Conservation (phyloP, 2,888 invertebrate genomes). For the Aporophyla nigra region DNA sequence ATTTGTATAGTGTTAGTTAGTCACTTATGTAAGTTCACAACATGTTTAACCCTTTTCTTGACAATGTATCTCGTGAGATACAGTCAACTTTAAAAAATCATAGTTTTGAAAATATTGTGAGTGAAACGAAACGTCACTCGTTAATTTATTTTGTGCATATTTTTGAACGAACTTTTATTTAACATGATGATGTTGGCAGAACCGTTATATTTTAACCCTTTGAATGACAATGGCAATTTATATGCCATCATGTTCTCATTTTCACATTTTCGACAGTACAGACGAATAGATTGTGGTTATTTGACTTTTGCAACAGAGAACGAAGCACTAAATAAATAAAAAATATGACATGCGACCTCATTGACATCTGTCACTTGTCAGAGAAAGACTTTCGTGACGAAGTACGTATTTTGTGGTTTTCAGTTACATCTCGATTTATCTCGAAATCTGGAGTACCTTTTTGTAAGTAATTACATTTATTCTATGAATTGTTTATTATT, state of each 20-base stretch:
- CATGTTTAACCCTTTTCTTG: no score
- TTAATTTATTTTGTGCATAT: no score
- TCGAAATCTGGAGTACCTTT: slow-evolving; percentile 28
- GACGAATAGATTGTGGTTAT: slow-evolving; percentile 28
- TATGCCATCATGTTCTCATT: slow-evolving; percentile 28
- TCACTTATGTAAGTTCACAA: no score
- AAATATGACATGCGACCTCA: slow-evolving; percentile 32
- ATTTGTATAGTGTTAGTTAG: no score
- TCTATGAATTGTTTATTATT: slow-evolving; percentile 23
- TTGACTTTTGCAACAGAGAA: slow-evolving; percentile 28
- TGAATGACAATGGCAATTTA: slow-evolving; percentile 18
- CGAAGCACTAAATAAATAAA: slow-evolving; percentile 28
- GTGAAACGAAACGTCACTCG: no score
- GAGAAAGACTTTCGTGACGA: slow-evolving; percentile 16
- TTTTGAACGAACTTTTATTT: no score
- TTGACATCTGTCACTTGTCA: slow-evolving; percentile 24
- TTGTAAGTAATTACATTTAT: slow-evolving; percentile 27
- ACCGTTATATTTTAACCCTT: no score
- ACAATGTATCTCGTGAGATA: no score
- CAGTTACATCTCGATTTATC: slow-evolving; percentile 27
- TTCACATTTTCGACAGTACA: slow-evolving; percentile 29
- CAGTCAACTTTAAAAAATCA: no score
- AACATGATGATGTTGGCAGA: no score
- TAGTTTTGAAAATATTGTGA: no score
- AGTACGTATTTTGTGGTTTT: slow-evolving; percentile 24